Evolutionary conservation across 2,113 vertebrate species (phyloP).

Genomic region (Myrmophylax atrothorax): DNA sequence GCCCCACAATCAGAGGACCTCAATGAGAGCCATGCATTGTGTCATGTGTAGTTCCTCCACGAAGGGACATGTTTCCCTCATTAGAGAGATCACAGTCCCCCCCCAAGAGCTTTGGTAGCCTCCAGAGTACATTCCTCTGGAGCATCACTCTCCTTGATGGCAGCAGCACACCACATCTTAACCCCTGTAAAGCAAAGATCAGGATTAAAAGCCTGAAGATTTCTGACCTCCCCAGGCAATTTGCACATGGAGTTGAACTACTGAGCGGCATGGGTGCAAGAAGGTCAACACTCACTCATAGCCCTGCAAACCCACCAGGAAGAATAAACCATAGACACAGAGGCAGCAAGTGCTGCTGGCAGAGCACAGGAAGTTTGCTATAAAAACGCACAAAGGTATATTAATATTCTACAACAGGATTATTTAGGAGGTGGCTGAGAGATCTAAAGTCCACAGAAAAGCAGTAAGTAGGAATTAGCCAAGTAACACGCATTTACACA

Average conservation of each 20-base stretch:
- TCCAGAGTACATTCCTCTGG: background rate
- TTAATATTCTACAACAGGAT: background rate
- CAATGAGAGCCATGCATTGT: fast-evolving
- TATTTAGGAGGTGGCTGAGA: background rate
- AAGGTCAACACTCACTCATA: background rate
- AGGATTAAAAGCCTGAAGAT: background rate
- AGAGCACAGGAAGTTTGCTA: background rate
- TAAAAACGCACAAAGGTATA: background rate
- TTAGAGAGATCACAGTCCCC: background rate
- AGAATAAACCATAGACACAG: background rate
- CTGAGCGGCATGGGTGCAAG: background rate
- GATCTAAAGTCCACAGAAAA: background rate
- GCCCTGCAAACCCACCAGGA: background rate
- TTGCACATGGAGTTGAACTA: background rate
- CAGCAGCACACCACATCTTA: background rate
- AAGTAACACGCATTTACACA: fast-evolving
- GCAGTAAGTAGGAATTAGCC: background rate
- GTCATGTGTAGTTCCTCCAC: fast-evolving
- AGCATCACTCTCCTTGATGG: background rate
- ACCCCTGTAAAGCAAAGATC: background rate
- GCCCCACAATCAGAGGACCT: background rate
- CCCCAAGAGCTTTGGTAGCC: background rate
- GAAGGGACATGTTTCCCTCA: fast-evolving
- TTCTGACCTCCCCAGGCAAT: background rate
- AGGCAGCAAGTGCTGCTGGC: background rate